Base-by-base conservation (phyloP, 2,888 invertebrate species). In the Eumerus sabulonum region DNA sequence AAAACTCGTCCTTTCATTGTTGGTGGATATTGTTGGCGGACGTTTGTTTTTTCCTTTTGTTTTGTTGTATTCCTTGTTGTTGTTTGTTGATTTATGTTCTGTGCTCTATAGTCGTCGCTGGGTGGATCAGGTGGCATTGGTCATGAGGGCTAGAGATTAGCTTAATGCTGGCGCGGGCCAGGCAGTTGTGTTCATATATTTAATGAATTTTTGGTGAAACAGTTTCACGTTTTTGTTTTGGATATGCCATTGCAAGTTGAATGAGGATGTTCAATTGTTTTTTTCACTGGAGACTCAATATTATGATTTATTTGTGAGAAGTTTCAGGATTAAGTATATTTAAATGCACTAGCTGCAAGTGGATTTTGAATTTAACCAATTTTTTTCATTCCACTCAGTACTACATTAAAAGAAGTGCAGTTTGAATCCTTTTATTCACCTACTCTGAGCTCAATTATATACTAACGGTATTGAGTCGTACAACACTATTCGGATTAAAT, bases 61-160 rank as follows among this genome's bases (percentile, higher is more conserved):
- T 27, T 27, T 27, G 2, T 27, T 27, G 7, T 27, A 27, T 27
- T 4, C 27, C 7, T 27, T 27, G 2, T 27, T 27, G 27, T 27
- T 27, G 66, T 64, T 53, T 48, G 66, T 67, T 77, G 77, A 77
- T 77, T 77, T 77, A 77, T 67, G 60, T 45, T 54, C 42, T 66
- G 27, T 27, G 27, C 27, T 27, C 2, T 7, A 27, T 27, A 27
- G 27, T 27, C 27, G 27, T 27, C 27, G 27, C 7, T n/a, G 40
- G 1, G n/a, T 40, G 13, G 42, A 27, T 17, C 54, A 67, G 66
- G 76, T 68, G 56, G 56, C 56, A 50, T 19, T 44, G 16, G 45
- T 17, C 12, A 18, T 16, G 38, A 42, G 77, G 63, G 57, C 44
- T 63, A 63, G 67, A 68, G 77, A 73, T 77, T 77, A 77, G 77